phyloP scores from a whole-genome alignment of 2,888 invertebrate species.

The Bellardia pandia region DNA sequence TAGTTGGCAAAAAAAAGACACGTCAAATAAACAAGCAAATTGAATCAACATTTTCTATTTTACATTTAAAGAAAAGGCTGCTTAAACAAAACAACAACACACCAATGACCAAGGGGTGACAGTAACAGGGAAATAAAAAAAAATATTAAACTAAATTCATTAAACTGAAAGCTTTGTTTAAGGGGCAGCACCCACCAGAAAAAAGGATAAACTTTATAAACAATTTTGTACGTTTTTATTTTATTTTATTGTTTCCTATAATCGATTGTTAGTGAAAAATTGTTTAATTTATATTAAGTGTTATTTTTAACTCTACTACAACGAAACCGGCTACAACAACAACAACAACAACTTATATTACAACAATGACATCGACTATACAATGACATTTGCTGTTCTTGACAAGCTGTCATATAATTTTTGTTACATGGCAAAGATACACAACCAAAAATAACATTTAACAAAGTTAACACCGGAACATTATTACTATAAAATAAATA shows the following conservation, averaged over 20 bases:
- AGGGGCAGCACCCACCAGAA: neutral
- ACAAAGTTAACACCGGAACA: constrained; percentile 41
- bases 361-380: constrained; percentile 31
- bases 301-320: constrained; percentile 39
- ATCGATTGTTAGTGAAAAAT: constrained; percentile 42
- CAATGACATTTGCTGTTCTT: constrained; percentile 64
- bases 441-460: constrained; percentile 45
- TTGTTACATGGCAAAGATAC: constrained; percentile 52
- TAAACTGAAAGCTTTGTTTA: constrained; percentile 27
- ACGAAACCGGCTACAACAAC: neutral
- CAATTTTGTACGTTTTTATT: neutral
- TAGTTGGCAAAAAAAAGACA: constrained; percentile 31
- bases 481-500: constrained; percentile 40
- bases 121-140: constrained; percentile 12
- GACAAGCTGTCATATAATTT: constrained; percentile 69
- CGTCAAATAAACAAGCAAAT: constrained; percentile 54
- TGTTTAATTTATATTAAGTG: constrained; percentile 59
- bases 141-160: constrained; percentile 59
- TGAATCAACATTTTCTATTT: constrained; percentile 45
- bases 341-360: constrained; percentile 21
- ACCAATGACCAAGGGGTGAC: neutral
- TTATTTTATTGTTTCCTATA: neutral
- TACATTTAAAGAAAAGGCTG: constrained; percentile 27
- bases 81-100: neutral
- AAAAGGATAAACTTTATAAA: constrained; percentile 6